phyloP scores from a whole-genome alignment of 2,888 invertebrate species.

The Opisthograptis luteolata region DNA sequence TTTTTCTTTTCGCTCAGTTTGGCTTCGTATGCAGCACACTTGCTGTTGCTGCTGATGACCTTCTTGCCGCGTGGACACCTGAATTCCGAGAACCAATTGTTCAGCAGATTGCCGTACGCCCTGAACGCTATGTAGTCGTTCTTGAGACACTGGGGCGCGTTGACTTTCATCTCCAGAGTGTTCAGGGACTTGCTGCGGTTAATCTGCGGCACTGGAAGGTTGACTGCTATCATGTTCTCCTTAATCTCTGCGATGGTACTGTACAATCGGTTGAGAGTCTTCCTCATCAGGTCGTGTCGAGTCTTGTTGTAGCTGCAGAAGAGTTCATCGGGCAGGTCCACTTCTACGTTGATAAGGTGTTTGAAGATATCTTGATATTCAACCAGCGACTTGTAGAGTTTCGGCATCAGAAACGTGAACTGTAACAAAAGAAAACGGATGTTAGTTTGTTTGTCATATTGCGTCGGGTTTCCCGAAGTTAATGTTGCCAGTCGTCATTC shows the following conservation, averaged over 20 bases:
- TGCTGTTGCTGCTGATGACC: constrained; percentile 47
- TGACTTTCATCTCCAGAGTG: constrained; percentile 65
- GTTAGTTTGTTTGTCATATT: constrained; percentile 31
- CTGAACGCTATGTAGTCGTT: constrained; percentile 86
- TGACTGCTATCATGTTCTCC: constrained; percentile 69
- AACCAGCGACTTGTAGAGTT: constrained; percentile 79
- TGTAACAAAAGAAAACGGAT: constrained; percentile 74
- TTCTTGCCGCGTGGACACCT: constrained; percentile 66
- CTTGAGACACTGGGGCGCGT: constrained; percentile 81
- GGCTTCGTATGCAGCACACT: constrained; percentile 57
- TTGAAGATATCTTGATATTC: constrained; percentile 71
- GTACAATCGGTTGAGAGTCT: constrained; percentile 72
- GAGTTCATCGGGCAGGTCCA: constrained; percentile 70
- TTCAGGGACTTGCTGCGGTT: constrained; percentile 70
- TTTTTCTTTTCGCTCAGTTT: constrained; percentile 61
- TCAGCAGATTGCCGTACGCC: constrained; percentile 83
- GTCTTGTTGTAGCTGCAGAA: constrained; percentile 72
- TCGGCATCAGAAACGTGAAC: constrained; percentile 83
- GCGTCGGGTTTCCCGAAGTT: constrained; percentile 16
- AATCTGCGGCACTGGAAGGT: constrained; percentile 60
- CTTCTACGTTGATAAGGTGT: constrained; percentile 60
- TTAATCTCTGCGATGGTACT: constrained; percentile 84
- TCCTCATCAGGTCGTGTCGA: constrained; percentile 66
- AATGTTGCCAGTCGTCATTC: constrained; percentile 1
- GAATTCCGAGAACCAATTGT: constrained; percentile 84